These are phyloP conservation scores for Mesoclemmys tuberculata DNA, from an alignment of 2,113 vertebrate species.

Conservation along the genomic window DNA sequence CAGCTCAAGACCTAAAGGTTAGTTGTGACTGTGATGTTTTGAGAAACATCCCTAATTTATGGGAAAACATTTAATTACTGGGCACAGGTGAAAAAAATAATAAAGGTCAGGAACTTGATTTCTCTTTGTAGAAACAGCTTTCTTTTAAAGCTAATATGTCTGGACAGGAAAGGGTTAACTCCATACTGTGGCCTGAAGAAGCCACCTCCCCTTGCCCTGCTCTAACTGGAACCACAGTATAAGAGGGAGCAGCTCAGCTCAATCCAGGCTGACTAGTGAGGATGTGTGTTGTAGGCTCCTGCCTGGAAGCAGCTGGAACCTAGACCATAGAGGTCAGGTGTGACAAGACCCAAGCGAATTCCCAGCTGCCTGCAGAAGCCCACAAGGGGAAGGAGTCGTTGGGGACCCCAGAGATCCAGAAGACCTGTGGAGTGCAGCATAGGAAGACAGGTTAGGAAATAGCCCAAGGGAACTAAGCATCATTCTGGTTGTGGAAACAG, in stretches of 20 bases:
- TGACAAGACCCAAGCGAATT: background rate
- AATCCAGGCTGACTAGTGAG: background rate
- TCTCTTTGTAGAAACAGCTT: slow-evolving; percentile 32
- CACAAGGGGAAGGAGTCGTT: background rate
- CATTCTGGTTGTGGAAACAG: background rate
- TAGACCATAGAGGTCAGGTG: background rate
- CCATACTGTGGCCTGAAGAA: background rate
- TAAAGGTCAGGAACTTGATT: slow-evolving; percentile 18
- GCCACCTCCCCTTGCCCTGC: background rate
- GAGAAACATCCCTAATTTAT: slow-evolving; percentile 38
- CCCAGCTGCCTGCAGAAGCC: background rate
- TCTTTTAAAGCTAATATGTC: slow-evolving; percentile 30
- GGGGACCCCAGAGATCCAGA: background rate
- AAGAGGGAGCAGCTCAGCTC: background rate
- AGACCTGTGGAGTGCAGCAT: background rate
- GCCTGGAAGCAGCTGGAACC: background rate
- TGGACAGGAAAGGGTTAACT: background rate
- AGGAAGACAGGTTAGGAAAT: background rate
- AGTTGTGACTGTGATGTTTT: slow-evolving; percentile 23
- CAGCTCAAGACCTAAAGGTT: slow-evolving; percentile 21
- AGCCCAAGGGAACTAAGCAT: background rate
- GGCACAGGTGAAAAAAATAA: slow-evolving; percentile 43
- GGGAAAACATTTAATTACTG: slow-evolving; percentile 38
- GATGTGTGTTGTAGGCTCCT: background rate
- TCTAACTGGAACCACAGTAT: background rate